Percentiles rank a stretch among this genome's conserved stretches.
Evolutionary conservation across 2,113 vertebrate genomes (phyloP).

Genomic region (Acinonyx jubatus): DNA sequence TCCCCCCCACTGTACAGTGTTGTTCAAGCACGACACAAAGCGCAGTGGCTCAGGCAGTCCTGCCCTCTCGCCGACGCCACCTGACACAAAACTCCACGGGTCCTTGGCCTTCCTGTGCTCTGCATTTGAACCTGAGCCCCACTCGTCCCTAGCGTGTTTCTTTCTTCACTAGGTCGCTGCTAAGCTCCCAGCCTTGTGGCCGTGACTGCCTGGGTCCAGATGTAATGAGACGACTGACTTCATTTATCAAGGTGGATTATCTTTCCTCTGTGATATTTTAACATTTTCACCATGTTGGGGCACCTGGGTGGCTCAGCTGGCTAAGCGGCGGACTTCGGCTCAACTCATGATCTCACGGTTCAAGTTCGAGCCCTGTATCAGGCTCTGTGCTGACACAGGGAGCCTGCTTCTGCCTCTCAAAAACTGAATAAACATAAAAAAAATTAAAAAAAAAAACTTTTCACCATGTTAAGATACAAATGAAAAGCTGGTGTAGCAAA

Average conservation of each 20-base stretch:
- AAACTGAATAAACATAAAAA: no score
- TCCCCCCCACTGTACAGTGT: fast-evolving
- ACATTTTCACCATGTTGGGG: background rate
- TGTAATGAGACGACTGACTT: background rate
- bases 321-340: no score
- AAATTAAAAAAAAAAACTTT: background rate
- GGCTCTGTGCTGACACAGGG: no score
- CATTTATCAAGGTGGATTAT: background rate
- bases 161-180: background rate
- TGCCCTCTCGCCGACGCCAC: no score
- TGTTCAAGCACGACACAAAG: background rate
- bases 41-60: background rate
- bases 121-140: background rate
- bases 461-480: background rate
- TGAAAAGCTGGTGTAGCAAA: background rate
- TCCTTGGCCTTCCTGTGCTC: background rate
- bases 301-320: no score
- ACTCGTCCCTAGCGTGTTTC: background rate
- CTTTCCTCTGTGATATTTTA: background rate
- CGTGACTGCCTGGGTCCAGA: background rate
- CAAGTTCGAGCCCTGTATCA: no score
- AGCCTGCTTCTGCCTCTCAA: no score
- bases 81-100: background rate
- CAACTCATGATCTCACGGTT: no score
- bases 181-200: background rate